Evolutionary conservation across 2,888 invertebrate species (phyloP).

Genomic region (Rambutsinella grinnellia): DNA sequence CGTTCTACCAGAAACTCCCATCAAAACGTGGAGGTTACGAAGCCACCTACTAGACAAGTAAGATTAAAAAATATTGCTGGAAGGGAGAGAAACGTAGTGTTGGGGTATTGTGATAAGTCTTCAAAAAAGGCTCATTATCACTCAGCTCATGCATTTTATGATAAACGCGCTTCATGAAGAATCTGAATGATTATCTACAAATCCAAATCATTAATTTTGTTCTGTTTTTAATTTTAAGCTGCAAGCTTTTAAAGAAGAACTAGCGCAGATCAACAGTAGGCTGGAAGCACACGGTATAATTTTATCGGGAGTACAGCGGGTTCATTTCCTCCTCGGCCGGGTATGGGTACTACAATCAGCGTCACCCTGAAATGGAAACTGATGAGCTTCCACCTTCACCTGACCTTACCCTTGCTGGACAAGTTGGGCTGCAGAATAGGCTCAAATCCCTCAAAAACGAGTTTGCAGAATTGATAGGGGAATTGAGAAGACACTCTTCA

Average conservation of each 20-base stretch:
- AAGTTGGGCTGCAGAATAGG: constrained; percentile 63
- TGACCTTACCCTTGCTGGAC: constrained; percentile 39
- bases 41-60: constrained; percentile 68
- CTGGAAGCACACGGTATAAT: constrained; percentile 57
- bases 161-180: too few species aligned
- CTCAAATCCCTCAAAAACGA: constrained; percentile 69
- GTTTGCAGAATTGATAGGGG: constrained; percentile 69
- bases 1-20: constrained; percentile 67
- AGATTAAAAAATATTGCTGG: too few species aligned
- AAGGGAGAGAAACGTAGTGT: too few species aligned
- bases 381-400: constrained; percentile 13
- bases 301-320: constrained; percentile 30
- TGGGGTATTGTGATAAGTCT: too few species aligned
- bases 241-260: constrained; percentile 68
- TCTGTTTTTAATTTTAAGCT: constrained; percentile 67
- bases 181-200: too few species aligned
- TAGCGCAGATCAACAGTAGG: constrained; percentile 67
- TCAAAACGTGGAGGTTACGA: constrained; percentile 67
- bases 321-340: constrained; percentile 12
- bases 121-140: too few species aligned
- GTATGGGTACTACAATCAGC: not conserved
- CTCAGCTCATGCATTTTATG: too few species aligned
- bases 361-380: too few species aligned
- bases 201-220: too few species aligned
- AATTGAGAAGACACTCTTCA: constrained; percentile 69